A percentile compares a stretch with the other conserved stretches of the same genome.
These are phyloP conservation scores for Chrysomela aeneicollis DNA, from an alignment of 2,888 invertebrate species.

Conservation along the genomic window DNA sequence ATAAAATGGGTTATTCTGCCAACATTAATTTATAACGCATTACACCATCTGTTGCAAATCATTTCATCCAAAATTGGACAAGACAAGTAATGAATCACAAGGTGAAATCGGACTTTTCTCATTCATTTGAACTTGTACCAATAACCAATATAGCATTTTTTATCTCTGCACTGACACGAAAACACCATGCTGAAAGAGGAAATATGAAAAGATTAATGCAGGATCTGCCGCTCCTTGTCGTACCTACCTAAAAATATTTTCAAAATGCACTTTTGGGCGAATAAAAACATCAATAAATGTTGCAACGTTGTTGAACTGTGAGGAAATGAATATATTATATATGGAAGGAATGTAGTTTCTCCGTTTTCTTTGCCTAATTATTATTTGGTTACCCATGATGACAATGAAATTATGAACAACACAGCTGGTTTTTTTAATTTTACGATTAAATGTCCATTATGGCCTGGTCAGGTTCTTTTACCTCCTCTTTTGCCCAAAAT, in stretches of 20 bases:
- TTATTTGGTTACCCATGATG: no score
- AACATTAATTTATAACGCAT: not conserved
- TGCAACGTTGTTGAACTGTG: no score
- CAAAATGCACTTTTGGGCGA: not conserved
- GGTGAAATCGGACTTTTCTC: conserved; percentile 14
- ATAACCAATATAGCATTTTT: conserved; percentile 15
- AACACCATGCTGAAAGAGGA: not conserved
- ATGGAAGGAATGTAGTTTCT: no score
- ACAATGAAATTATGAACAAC: no score
- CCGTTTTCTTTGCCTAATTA: no score
- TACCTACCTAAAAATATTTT: not conserved
- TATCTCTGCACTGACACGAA: conserved; percentile 4
- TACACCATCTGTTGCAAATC: conserved; percentile 8
- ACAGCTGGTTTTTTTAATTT: no score
- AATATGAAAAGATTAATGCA: not conserved
- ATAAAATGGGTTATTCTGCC: not conserved
- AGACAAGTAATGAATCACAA: conserved; percentile 16
- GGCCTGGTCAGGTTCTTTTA: no score
- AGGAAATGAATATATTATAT: no score
- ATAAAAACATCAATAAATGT: no score
- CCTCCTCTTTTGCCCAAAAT: no score
- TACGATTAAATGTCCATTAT: no score
- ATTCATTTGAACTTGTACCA: not conserved
- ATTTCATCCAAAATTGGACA: conserved; percentile 12
- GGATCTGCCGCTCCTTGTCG: not conserved